Evolutionary conservation across 1,140 invertebrate genomes (phyloP).

Genomic region (Eubasilissa regina): DNA sequence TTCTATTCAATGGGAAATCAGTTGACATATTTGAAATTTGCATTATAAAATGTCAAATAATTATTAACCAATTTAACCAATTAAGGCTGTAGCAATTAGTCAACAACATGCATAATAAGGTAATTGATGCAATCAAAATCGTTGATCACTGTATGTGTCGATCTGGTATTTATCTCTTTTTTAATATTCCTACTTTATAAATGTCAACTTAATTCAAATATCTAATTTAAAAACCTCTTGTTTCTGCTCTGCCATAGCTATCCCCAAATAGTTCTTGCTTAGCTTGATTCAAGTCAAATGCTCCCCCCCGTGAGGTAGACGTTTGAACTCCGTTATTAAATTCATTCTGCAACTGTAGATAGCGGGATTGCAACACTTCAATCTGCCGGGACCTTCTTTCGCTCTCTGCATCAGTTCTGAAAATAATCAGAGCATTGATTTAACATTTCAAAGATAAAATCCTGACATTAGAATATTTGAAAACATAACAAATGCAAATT

Average conservation of each 20-base stretch:
- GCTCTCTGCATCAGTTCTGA: conserved; percentile 75
- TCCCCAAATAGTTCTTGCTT: conserved; percentile 54
- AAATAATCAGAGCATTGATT: not conserved
- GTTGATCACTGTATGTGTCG: too few species aligned
- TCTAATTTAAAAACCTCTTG: not conserved
- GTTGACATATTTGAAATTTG: too few species aligned
- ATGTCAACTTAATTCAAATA: not conserved
- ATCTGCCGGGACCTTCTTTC: conserved; percentile 75
- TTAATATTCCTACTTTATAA: too few species aligned
- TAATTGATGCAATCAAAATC: too few species aligned
- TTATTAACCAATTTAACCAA: too few species aligned
- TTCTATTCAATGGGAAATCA: too few species aligned
- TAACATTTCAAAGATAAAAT: not conserved
- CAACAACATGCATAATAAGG: too few species aligned
- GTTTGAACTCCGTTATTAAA: conserved; percentile 54
- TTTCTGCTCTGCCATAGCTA: not conserved
- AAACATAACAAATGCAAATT: conserved; percentile 64
- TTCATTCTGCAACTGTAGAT: conserved; percentile 72
- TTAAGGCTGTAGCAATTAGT: too few species aligned
- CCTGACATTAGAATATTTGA: not conserved
- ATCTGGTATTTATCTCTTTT: too few species aligned
- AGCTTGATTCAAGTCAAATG: conserved; percentile 32
- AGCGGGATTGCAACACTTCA: conserved; percentile 74
- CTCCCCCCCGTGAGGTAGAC: conserved; percentile 35
- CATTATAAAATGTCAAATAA: too few species aligned